Base-by-base conservation (phyloP, 2,113 vertebrate genomes). In the Origma solitaria region DNA sequence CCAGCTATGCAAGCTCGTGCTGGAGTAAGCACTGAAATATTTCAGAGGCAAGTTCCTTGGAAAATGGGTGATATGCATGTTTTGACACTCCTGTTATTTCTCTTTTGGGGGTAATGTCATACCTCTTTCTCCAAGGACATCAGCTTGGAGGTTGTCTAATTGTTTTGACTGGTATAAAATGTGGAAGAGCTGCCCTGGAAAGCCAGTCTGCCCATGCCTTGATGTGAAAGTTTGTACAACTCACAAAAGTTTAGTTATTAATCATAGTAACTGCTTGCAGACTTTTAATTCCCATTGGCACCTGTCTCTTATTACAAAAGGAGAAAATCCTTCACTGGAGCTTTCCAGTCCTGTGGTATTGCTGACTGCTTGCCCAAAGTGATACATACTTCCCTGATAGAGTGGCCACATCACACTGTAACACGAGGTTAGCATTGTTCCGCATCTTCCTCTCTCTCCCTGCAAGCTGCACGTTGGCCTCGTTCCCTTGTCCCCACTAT, bases 91-190 rank as follows among this genome's bases (percentile, higher is more conserved):
- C 15, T n/a, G 33, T 77, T 93, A 90, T 77, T 96, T 91, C 70
- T 85, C 79, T 91, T 94, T 70, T 88, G 82, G 75, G 73, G 78
- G 51, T 83, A 88, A 92, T 21, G 85, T 92, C 90, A 94, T 90
- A 90, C 87, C 60, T 88, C 56, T 90, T 77, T 81, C 58, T 91
- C 31, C 7, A 15, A 88, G 47, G 64, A 85, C 51, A 71, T 96
- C 87, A 93, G 51, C 64, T 76, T 77, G 60, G 62, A 88, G 42
- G 91, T 95, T 95, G 60, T 96, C 94, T 68, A 94, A 96, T 96
- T 94, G 68, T 77, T 95, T 77, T 96, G 96, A 96, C 90, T 86
- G 69, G 76, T 94, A 72, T 92, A 85, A 96, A 95, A 96, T 93
- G 51, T 86, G 85, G 72, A 95, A 93, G 92, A 78, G 90, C 87